Evolutionary conservation across 2,888 invertebrate genomes (phyloP).

Genomic region (Macrosiphum euphorbiae): DNA sequence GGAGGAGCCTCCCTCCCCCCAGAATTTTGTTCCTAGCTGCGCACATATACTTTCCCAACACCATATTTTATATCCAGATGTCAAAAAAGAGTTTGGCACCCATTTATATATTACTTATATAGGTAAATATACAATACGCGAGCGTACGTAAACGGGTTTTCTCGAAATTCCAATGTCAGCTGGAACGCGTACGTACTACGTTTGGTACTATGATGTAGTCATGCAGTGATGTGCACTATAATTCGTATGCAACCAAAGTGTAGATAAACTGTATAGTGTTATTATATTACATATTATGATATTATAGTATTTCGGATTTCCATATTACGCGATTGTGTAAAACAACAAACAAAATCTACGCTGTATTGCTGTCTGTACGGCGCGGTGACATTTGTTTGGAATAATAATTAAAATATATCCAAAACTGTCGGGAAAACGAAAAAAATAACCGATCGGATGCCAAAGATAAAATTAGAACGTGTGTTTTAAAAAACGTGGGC

Average conservation of each 20-base stretch:
- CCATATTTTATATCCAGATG: not conserved
- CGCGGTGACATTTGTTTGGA: not conserved
- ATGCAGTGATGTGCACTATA: not conserved
- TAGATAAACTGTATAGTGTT: not conserved
- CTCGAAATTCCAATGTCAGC: slow-evolving; percentile 45
- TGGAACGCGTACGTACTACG: not conserved
- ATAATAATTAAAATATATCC: slow-evolving; percentile 54
- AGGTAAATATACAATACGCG: not conserved
- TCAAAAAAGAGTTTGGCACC: not conserved
- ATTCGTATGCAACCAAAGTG: not conserved
- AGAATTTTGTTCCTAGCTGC: not conserved
- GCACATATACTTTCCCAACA: not conserved
- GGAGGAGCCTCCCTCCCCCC: not conserved
- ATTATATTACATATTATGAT: not conserved
- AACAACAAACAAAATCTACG: not conserved
- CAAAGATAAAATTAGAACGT: slow-evolving; percentile 63
- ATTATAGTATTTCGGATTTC: not conserved
- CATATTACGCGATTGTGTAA: not conserved
- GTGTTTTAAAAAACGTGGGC: slow-evolving; percentile 45
- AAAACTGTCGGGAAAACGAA: slow-evolving; percentile 16
- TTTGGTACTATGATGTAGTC: not conserved
- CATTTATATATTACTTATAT: not conserved
- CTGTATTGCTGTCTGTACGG: not conserved
- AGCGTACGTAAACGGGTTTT: slow-evolving; percentile 9
- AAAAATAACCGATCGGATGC: slow-evolving; percentile 43